These are phyloP conservation scores for Eretmocerus hayati DNA, from an alignment of 2,888 invertebrate species.

Conservation along the genomic window DNA sequence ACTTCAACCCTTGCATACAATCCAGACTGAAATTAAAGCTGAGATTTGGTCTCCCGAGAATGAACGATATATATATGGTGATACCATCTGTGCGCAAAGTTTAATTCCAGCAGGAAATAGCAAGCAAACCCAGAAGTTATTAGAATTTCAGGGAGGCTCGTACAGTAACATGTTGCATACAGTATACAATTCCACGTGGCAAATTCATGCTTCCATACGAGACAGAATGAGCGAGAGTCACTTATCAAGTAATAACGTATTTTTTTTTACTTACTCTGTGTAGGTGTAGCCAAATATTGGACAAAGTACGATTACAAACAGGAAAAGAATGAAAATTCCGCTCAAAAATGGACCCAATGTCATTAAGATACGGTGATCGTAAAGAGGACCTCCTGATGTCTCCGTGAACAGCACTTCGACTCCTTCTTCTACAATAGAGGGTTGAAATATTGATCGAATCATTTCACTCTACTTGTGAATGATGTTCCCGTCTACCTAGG, in stretches of 20 bases:
- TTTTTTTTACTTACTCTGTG: conserved; percentile 32
- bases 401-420: conserved; percentile 25
- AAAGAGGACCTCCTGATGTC: conserved; percentile 31
- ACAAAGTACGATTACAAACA: conserved; percentile 28
- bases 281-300: conserved; percentile 35
- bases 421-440: conserved; percentile 27
- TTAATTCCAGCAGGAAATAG: not conserved
- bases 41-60: too few species aligned
- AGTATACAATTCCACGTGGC: too few species aligned
- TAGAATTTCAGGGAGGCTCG: not conserved
- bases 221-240: not conserved
- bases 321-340: conserved; percentile 28
- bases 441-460: too few species aligned
- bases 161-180: not conserved
- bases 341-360: conserved; percentile 32
- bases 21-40: too few species aligned
- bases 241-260: not conserved
- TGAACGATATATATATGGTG: too few species aligned
- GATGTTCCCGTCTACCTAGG: too few species aligned
- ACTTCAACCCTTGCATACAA: too few species aligned
- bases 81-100: not conserved
- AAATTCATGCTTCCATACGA: too few species aligned
- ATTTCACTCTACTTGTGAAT: too few species aligned
- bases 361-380: conserved; percentile 24
- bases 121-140: conserved; percentile 3